These are phyloP conservation scores for Aporophyla lueneburgensis DNA, from an alignment of 2,888 invertebrate species.

Conservation along the genomic window DNA sequence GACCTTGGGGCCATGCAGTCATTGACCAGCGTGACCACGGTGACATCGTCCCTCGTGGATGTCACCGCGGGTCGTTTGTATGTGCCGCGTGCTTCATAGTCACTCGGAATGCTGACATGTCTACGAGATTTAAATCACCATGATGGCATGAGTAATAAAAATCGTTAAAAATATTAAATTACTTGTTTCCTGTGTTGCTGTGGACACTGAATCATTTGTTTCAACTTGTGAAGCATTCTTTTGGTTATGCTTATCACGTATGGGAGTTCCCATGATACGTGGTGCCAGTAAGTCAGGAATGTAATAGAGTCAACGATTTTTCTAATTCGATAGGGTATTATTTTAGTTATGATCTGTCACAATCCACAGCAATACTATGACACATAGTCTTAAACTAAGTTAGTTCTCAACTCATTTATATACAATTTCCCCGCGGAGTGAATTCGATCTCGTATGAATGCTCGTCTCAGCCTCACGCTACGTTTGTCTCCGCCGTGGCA, in stretches of 20 bases:
- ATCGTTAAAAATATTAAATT: slow-evolving; percentile 47
- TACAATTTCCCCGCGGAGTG: slow-evolving; percentile 18
- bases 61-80: slow-evolving; percentile 50
- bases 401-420: slow-evolving; percentile 21
- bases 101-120: slow-evolving; percentile 42
- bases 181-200: slow-evolving; percentile 44
- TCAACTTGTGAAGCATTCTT: slow-evolving; percentile 13
- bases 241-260: slow-evolving; percentile 26
- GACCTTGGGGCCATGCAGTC: slow-evolving; percentile 57
- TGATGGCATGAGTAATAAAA: slow-evolving; percentile 42
- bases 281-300: slow-evolving; percentile 1
- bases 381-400: not conserved
- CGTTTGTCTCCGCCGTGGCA: slow-evolving; percentile 26
- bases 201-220: slow-evolving; percentile 31
- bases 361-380: not conserved
- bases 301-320: not conserved
- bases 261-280: slow-evolving; percentile 17
- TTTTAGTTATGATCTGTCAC: not conserved
- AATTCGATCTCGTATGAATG: not conserved
- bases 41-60: slow-evolving; percentile 10
- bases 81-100: slow-evolving; percentile 26
- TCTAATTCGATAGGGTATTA: not conserved
- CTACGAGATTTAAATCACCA: slow-evolving; percentile 41
- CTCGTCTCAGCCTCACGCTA: slow-evolving; percentile 5
- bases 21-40: slow-evolving; percentile 49